Evolutionary conservation across 2,113 vertebrate species (phyloP), one percentile per base, ranked within the genome.

Genomic region (Trinectes maculatus): DNA sequence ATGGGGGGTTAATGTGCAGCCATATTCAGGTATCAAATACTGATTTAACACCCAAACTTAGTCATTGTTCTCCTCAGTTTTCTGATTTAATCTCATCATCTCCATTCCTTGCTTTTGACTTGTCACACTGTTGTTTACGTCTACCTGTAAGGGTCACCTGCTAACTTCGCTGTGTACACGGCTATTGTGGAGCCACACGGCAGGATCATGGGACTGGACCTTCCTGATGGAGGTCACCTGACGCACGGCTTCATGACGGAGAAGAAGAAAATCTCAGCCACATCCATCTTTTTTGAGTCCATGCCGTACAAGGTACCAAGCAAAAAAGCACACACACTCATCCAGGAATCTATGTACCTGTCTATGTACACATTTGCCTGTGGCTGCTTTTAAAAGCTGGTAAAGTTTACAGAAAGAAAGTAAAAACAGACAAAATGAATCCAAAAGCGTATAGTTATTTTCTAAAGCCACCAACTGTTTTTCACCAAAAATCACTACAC

Each of bases 161-260:
- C 96, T 1, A 99, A 99, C 86, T 99, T 98, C 1, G 96, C 97
- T 0, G 92, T 99, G 18, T 99, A 98, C 88, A 96, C 96, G 0
- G 98, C 96, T 7, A 55, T 99, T 1, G 98, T 97, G 53, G 96
- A 98, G 81, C 96, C 96, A 8, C 98, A 99, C 0, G 98, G 98
- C 5, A 92, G 98, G 60, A 99, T 99, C 87, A 99, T 99, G 98
- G 98, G 98, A 10, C 90, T 99, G 76, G 98, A 99, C 77, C 93
- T 99, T 59, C 98, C 98, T 0, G 98, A 99, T 0, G 98, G 98
- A 1, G 98, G 98, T 44, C 97, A 99, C 77, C 90, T 99, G 72
- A 99, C 96, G 5, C 98, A 99, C 0, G 98, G 98, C 4, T 99
- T 98, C 90, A 99, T 99, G 98, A 99, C 97, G 0, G 95, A 97